Percentiles rank a stretch among this genome's conserved stretches.
phyloP scores from a whole-genome alignment of 1,140 invertebrate species.

The Muscidifurax raptorellus region DNA sequence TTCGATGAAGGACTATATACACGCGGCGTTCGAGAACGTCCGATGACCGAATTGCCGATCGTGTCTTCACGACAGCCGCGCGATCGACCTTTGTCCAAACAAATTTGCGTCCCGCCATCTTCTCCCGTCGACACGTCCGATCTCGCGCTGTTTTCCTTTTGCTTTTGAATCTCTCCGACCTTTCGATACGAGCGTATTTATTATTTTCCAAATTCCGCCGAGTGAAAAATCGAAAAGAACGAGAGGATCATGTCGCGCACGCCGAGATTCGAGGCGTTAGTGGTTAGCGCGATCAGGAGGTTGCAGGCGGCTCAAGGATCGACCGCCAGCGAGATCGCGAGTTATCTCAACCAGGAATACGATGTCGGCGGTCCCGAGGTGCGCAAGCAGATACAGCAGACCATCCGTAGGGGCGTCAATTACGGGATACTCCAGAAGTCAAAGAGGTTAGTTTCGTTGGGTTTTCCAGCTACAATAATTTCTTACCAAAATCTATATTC shows the following conservation, averaged over 20 bases:
- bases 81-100: slow-evolving; percentile 29
- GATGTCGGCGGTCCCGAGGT: slow-evolving; percentile 59
- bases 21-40: not conserved
- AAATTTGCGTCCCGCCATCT: slow-evolving; percentile 9
- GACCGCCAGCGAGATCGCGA: slow-evolving; percentile 67
- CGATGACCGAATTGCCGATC: slow-evolving; percentile 41
- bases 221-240: not conserved
- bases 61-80: slow-evolving; percentile 39
- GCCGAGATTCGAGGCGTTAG: slow-evolving; percentile 65
- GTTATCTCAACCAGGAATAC: slow-evolving; percentile 68
- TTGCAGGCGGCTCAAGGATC: slow-evolving; percentile 69
- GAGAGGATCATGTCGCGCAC: slow-evolving; percentile 44
- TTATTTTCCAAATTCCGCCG: not conserved
- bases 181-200: not conserved
- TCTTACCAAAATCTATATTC: not conserved
- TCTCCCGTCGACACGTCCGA: not conserved
- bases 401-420: slow-evolving; percentile 64
- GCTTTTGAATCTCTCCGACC: not conserved
- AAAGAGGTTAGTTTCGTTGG: slow-evolving; percentile 61
- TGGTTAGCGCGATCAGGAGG: slow-evolving; percentile 67
- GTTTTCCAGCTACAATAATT: too few species aligned
- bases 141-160: not conserved
- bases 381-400: slow-evolving; percentile 63
- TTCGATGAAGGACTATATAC: not conserved
- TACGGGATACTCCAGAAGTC: slow-evolving; percentile 66